Base-by-base conservation (phyloP, 1,140 invertebrate species). In the Drosophila serrata region DNA sequence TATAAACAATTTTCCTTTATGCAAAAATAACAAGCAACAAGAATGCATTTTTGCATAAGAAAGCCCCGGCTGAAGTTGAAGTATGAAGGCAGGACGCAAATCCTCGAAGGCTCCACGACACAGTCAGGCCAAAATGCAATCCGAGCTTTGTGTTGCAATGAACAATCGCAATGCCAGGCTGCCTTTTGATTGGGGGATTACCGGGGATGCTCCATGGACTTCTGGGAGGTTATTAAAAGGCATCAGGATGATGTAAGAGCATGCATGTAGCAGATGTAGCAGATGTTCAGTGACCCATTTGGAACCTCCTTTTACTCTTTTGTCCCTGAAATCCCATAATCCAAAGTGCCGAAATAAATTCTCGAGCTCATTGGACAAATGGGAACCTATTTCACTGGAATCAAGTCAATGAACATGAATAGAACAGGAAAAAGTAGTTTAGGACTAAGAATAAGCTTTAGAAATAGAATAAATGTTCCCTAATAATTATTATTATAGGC, bases 1-100 rank as follows among this genome's bases (percentile, higher is more conserved):
- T 78, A 88, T 88, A 88, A 88, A 88, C 81, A 88, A 88, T 88
- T 88, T 88, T 88, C 85, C 79, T 90, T 88, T 88, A 90, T 85
- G 85, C 85, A 75, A 67, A 88, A 90, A 85, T 90, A 88, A 90
- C 81, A 88, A 88, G 80, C 84, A 78, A 67, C 72, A 67, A 82
- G 70, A 88, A 87, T 88, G 65, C 64, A 74, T 59, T 72, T 87
- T 81, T 85, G 85, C 85, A 88, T 90, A 88, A 88, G 85, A 88
- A 88, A 88, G 79, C 60, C 75, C 63, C 46, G 40, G 35, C 77
- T 84, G 85, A 90, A 84, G 84, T 81, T 88, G 85, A 90, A 88
- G 81, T 78, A 88, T 84, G 67, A 57, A 75, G 57, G 82, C 60
- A 60, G 45, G 33, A 62, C 51, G 24, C 55, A 62, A 59, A 56